Conservation (phyloP, 2,113 vertebrate species). For the Phoxinus phoxinus region DNA sequence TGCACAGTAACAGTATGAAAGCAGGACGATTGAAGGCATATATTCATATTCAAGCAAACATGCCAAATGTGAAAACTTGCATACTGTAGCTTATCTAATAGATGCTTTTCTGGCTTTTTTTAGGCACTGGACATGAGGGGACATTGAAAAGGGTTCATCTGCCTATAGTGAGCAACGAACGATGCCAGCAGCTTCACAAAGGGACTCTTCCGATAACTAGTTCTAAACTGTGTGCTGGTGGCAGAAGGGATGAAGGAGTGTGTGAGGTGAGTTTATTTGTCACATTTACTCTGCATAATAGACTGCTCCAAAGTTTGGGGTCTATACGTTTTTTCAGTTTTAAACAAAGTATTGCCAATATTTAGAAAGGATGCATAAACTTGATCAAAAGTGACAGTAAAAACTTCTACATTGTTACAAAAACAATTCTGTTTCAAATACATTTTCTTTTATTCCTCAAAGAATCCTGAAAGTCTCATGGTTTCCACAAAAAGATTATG, state of each 20-base stretch:
- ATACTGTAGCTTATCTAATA: not conserved
- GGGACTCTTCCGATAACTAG: constrained; percentile 88
- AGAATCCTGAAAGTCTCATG: not conserved
- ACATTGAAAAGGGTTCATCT: constrained; percentile 85
- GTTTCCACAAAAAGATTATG: not conserved
- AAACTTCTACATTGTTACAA: not conserved
- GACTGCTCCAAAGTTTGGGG: not conserved
- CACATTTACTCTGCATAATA: not conserved
- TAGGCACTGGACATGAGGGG: constrained; percentile 87
- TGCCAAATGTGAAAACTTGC: constrained; percentile 2
- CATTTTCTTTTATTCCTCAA: not conserved
- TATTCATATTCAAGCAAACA: not conserved
- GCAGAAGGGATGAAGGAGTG: constrained; percentile 88
- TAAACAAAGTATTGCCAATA: too few relatives aligned
- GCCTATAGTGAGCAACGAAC: constrained; percentile 85
- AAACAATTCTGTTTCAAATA: not conserved
- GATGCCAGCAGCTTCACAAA: constrained; percentile 87
- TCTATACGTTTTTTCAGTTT: not conserved
- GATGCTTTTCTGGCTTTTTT: constrained; percentile 34
- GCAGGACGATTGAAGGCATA: not conserved
- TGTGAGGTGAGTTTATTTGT: constrained; percentile 86
- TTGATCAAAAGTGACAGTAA: not conserved
- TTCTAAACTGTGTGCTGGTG: constrained; percentile 92
- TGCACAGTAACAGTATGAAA: not conserved
- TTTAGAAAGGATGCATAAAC: not conserved